Evolutionary conservation across 2,888 invertebrate species (phyloP), one percentile per base, ranked within the genome.

Genomic region (Stenodera caucasica): DNA sequence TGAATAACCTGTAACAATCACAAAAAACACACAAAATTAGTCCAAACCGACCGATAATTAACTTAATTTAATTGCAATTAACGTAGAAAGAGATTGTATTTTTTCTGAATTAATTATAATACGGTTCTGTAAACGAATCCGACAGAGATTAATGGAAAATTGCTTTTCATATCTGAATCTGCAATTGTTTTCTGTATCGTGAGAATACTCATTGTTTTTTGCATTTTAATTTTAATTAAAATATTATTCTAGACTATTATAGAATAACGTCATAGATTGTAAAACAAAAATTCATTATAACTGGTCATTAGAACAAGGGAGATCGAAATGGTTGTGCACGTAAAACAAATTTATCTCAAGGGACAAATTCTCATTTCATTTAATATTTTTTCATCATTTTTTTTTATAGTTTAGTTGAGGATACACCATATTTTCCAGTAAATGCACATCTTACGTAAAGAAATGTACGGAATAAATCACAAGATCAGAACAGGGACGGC

Each of bases 1-100:
- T n/a, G 91, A 91, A 75, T 92, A 87, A 55, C 90, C 90, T 85
- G 83, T 7, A 83, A 82, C 50, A 64, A 45, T 14, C 35, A 66
- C 68, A 58, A 9, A 23, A 6, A 37, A 9, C 7, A 9, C 3
- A 9, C 9, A n/a, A n/a, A n/a, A 40, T 18, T 40, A 11, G 18
- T 12, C 11, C 8, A 37, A 37, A 21, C 21, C 2, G 15, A 21
- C 15, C 7, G 26, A 26, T 26, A 37, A 32, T 32, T 29, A 29
- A 29, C 29, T 53, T 53, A 32, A 7, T 30, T 53, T 30, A 26
- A 53, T 51, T 18, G 23, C 5, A 51, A 33, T 32, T n/a, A 33
- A 53, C 32, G n/a, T 32, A 8, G 21, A 15, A 21, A 35, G n/a
- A 7, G 53, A 53, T 32, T 26, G 51, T 29, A 23, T 8, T 12